phyloP scores from a whole-genome alignment of 2,113 vertebrate genomes.

The Chrysochloris asiatica region DNA sequence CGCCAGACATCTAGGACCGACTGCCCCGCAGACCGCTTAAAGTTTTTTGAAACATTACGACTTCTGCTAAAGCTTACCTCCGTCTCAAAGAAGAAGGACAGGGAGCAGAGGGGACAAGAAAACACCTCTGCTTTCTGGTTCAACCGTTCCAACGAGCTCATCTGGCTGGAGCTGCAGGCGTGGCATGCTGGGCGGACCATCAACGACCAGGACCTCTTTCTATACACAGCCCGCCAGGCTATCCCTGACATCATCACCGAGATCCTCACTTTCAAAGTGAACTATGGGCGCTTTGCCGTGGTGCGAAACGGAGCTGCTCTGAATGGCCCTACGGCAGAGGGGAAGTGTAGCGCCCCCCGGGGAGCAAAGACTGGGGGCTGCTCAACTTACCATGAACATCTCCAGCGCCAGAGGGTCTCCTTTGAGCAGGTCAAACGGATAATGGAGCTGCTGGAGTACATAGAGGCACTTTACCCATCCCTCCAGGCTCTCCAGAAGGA shows the following conservation, averaged over 20 bases:
- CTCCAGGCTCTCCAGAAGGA: slow-evolving; percentile 97
- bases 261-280: slow-evolving; percentile 96
- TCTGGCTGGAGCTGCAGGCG: slow-evolving; percentile 98
- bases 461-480: slow-evolving; percentile 98
- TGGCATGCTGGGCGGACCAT: slow-evolving; percentile 97
- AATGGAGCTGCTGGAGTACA: slow-evolving; percentile 96
- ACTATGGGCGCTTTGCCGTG: slow-evolving; percentile 89
- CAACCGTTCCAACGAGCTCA: slow-evolving; percentile 94
- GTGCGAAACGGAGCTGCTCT: slow-evolving; percentile 81
- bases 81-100: slow-evolving; percentile 99
- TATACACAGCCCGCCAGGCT: slow-evolving; percentile 97
- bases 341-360: slow-evolving; percentile 80
- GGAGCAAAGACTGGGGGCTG: slow-evolving; percentile 84
- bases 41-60: slow-evolving; percentile 98
- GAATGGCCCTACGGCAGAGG: slow-evolving; percentile 83
- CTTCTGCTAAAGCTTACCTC: slow-evolving; percentile 98
- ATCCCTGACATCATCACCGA: slow-evolving; percentile 98
- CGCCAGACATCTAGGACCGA: slow-evolving; percentile 98
- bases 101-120: slow-evolving; percentile 96
- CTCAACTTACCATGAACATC: slow-evolving; percentile 90
- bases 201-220: slow-evolving; percentile 94
- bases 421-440: slow-evolving; percentile 98
- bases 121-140: slow-evolving; percentile 93
- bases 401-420: slow-evolving; percentile 93
- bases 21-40: slow-evolving; percentile 96